phyloP scores from a whole-genome alignment of 1,140 invertebrate genomes.

The Drosophila melanica region DNA sequence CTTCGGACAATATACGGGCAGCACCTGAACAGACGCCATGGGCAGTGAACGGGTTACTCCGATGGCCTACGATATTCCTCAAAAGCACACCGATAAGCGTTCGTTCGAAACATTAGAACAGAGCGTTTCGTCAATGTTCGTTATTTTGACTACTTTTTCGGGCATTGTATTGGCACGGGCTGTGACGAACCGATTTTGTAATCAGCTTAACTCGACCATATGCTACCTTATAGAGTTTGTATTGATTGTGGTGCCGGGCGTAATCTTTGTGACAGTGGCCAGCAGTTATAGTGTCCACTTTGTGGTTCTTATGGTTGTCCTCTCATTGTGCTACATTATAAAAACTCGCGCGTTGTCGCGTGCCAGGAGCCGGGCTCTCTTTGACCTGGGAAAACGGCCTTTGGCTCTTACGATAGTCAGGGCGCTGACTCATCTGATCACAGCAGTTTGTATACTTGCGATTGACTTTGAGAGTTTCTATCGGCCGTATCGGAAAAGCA shows the following conservation, averaged over 20 bases:
- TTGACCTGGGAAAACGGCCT: conserved; percentile 61
- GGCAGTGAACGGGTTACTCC: background rate
- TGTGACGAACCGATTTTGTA: conserved; percentile 25
- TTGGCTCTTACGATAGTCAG: conserved; percentile 84
- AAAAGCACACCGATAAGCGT: conserved; percentile 35
- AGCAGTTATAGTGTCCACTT: conserved; percentile 33
- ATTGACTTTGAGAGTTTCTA: conserved; percentile 97
- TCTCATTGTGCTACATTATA: conserved; percentile 22
- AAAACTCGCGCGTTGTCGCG: conserved; percentile 18
- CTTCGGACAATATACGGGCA: conserved; percentile 6
- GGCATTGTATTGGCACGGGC: conserved; percentile 54
- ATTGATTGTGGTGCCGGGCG: conserved; percentile 53
- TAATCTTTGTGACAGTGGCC: conserved; percentile 65
- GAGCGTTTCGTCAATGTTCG: conserved; percentile 35
- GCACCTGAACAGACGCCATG: conserved; percentile 27
- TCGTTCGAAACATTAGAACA: conserved; percentile 32
- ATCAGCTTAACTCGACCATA: conserved; percentile 2
- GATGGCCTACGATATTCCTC: background rate
- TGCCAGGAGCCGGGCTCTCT: conserved; percentile 34
- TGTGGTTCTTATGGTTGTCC: conserved; percentile 27
- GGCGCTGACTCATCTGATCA: conserved; percentile 89
- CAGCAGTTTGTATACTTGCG: conserved; percentile 94
- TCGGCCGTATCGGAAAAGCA: conserved; percentile 93
- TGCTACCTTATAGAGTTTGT: conserved; percentile 52
- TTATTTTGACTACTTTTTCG: conserved; percentile 58